Evolutionary conservation across 2,113 vertebrate genomes (phyloP), one percentile per base, ranked within the genome.

Genomic region (Glareola pratincola): DNA sequence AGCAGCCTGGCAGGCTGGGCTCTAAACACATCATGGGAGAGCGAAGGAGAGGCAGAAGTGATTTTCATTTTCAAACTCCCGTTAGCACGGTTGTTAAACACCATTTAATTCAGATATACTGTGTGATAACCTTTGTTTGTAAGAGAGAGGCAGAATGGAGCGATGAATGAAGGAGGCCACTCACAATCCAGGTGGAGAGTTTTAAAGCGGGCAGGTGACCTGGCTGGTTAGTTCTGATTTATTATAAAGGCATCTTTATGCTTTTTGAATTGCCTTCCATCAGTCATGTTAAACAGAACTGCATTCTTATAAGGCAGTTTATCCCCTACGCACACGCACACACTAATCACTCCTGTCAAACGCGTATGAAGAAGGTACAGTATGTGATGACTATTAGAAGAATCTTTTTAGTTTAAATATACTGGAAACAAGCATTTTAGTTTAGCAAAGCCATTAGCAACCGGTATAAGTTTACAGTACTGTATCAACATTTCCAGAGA

Each of bases 241-340:
- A 94, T 96, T 83, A 45, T 76, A 93, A 93, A 96, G 85, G 92
- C 93, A 94, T 83, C 83, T 80, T 74, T 85, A 69, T 73, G 85
- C 71, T 69, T 90, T 95, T 51, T 88, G 85, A 87, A 83, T 85
- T 21, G 29, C 80, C 74, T 96, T 80, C 77, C 80, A 87, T 89
- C 69, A n/a, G 66, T 88, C 87, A 36, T 1, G 59, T 63, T 89
- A 82, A 91, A 88, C 66, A 89, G 66, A 86, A 75, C 29, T 66
- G 76, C 82, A 34, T 91, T 91, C 39, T 69, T 62, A 8, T 2
- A 18, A 76, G 54, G 94, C 73, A 83, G 54, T 45, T 83, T 47
- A 82, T 85, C 69, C 91, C 39, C 73, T 90, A 26, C 36, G 34
- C 13, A 17, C 64, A 17, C 24, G 76, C 80, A 78, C 68, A 12